Evolutionary conservation across 1,140 invertebrate genomes (phyloP).

Genomic region (Zaprionus capensis): DNA sequence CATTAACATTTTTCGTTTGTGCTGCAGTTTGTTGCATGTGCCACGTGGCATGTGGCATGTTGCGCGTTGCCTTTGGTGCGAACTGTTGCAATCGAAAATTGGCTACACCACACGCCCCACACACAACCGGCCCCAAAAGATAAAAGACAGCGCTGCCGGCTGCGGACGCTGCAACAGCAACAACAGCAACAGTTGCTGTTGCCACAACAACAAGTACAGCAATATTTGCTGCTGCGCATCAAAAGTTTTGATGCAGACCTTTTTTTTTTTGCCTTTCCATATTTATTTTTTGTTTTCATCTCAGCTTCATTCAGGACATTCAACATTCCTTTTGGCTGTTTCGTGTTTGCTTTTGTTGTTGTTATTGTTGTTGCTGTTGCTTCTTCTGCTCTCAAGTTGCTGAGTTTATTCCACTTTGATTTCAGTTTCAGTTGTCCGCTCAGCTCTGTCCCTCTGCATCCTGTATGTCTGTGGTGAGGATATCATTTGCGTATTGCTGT

Average conservation of each 20-base stretch:
- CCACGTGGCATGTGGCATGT: slow-evolving; percentile 26
- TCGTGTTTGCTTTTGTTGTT: slow-evolving; percentile 17
- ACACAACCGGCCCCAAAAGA: slow-evolving; percentile 10
- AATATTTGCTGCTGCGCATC: slow-evolving; percentile 2
- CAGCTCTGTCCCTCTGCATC: slow-evolving; percentile 16
- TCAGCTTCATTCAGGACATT: slow-evolving; percentile 30
- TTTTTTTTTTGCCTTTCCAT: slow-evolving; percentile 54
- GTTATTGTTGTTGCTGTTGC: background rate
- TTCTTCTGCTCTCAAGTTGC: slow-evolving; percentile 19
- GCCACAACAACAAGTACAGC: background rate
- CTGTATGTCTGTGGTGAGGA: slow-evolving; percentile 7
- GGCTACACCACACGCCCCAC: slow-evolving; percentile 28
- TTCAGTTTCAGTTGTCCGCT: slow-evolving; percentile 35
- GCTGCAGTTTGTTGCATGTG: slow-evolving; percentile 32
- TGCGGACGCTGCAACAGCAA: background rate
- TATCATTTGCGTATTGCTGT: background rate
- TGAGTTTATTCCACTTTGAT: slow-evolving; percentile 55
- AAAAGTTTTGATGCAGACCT: slow-evolving; percentile 71
- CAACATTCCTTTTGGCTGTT: slow-evolving; percentile 50
- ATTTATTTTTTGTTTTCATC: slow-evolving; percentile 61
- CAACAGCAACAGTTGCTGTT: slow-evolving; percentile 2
- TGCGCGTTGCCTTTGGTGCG: slow-evolving; percentile 70
- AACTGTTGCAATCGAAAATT: slow-evolving; percentile 82
- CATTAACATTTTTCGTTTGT: slow-evolving; percentile 70
- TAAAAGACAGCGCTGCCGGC: slow-evolving; percentile 32